Conservation (phyloP, 1,140 invertebrate genomes). For the Saccostrea cuccullata region DNA sequence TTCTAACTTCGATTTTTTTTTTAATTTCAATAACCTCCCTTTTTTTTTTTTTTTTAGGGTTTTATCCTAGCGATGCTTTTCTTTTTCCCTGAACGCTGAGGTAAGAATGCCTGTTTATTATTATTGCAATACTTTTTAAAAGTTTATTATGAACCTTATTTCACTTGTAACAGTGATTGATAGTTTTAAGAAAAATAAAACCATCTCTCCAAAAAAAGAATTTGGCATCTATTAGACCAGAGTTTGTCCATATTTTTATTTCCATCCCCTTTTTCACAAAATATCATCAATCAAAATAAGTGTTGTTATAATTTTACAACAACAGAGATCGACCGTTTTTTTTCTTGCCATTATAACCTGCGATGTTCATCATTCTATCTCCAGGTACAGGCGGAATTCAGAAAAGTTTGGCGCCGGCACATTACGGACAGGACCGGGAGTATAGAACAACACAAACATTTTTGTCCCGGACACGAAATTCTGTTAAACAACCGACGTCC, state of each 20-base stretch:
- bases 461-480: constrained; percentile 7
- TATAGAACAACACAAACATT: constrained; percentile 11
- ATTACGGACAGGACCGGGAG: neutral
- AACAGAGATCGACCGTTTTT: neutral
- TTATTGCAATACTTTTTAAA: too few species aligned
- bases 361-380: neutral
- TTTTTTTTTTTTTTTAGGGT: constrained; percentile 85
- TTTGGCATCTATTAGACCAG: too few species aligned
- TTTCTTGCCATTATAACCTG: neutral
- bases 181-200: too few species aligned
- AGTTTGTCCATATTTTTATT: too few species aligned
- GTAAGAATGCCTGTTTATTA: constrained; percentile 78
- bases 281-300: too few species aligned
- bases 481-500: neutral
- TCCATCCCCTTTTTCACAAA: too few species aligned
- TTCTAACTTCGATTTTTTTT: too few species aligned
- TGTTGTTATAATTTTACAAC: too few species aligned
- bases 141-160: too few species aligned
- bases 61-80: constrained; percentile 93
- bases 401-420: constrained; percentile 18
- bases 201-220: too few species aligned
- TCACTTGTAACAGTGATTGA: too few species aligned
- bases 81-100: constrained; percentile 96
- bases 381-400: constrained; percentile 28
- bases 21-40: neutral